A percentile compares a stretch with the other conserved stretches of the same genome.
These are phyloP conservation scores for Epizoanthus scotinus DNA, from an alignment of 92 coral and sea anemone species.

Conservation along the genomic window DNA sequence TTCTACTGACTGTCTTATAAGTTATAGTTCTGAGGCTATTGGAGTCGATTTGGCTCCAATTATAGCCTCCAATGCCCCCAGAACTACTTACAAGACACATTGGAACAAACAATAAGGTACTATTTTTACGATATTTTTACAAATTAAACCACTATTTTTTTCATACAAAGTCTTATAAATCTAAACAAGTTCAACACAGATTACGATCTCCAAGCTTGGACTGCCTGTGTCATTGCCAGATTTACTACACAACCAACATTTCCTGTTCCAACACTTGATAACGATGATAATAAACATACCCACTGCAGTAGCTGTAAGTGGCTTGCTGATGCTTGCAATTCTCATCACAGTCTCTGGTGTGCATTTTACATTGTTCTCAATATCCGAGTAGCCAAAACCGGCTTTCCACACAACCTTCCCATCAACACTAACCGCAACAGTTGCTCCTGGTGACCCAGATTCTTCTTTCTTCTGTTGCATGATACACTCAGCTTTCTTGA, in stretches of 20 bases:
- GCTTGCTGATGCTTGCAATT: conserved; percentile 98
- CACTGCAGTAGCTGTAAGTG: conserved; percentile 86
- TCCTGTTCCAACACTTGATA: not conserved
- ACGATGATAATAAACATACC: conserved; percentile 53
- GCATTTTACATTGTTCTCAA: conserved; percentile 90
- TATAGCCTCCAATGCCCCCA: too few relatives aligned
- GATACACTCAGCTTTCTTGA: conserved; percentile 67
- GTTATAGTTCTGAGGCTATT: too few relatives aligned
- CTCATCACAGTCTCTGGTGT: conserved; percentile 85
- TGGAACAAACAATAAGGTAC: too few relatives aligned
- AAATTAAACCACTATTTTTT: too few relatives aligned
- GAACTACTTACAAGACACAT: too few relatives aligned
- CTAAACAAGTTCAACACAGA: too few relatives aligned
- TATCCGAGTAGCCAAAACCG: conserved; percentile 94
- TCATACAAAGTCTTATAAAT: too few relatives aligned
- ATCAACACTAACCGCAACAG: conserved; percentile 81
- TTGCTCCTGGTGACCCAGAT: conserved; percentile 84
- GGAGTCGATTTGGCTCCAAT: too few relatives aligned
- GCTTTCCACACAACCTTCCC: conserved; percentile 94
- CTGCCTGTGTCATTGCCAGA: too few relatives aligned
- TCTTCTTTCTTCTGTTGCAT: conserved; percentile 76
- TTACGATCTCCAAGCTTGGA: too few relatives aligned
- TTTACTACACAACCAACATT: not conserved
- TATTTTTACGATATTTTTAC: too few relatives aligned
- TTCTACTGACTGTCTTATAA: too few relatives aligned